phyloP scores from a whole-genome alignment of 2,888 invertebrate genomes.

The Imbricaverruca yamaguchii region DNA sequence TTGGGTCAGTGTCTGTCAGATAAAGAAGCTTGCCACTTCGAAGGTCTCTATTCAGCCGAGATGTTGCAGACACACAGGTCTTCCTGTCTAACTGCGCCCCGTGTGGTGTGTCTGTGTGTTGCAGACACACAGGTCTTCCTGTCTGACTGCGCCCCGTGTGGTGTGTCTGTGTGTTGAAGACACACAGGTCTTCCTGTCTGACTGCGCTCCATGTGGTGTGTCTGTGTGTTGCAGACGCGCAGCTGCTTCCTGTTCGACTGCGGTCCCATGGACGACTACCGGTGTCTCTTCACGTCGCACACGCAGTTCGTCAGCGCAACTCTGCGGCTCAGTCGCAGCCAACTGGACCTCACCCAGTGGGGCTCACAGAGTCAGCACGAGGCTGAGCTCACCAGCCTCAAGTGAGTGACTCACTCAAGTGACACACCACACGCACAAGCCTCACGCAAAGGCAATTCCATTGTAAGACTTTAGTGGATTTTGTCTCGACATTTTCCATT shows the following conservation, averaged over 20 bases:
- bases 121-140: slow-evolving; percentile 67
- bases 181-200: too few species aligned
- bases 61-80: too few species aligned
- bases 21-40: too few species aligned
- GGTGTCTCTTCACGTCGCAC: slow-evolving; percentile 85
- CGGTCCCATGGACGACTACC: slow-evolving; percentile 80
- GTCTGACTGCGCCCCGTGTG: slow-evolving; percentile 71
- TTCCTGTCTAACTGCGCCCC: too few species aligned
- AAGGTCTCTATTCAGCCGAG: too few species aligned
- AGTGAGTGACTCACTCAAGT: slow-evolving; percentile 44
- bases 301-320: slow-evolving; percentile 81
- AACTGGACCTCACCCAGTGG: slow-evolving; percentile 61
- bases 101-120: slow-evolving; percentile 28
- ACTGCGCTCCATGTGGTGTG: background rate
- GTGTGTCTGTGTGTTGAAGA: too few species aligned
- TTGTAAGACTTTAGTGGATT: too few species aligned
- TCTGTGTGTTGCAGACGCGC: slow-evolving; percentile 44
- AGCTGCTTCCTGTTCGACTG: slow-evolving; percentile 88
- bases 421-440: too few species aligned
- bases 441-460: too few species aligned
- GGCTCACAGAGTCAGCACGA: slow-evolving; percentile 65
- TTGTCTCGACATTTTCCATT: too few species aligned
- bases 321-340: slow-evolving; percentile 55
- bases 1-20: too few species aligned
- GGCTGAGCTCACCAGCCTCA: slow-evolving; percentile 59